Evolutionary conservation across 2,113 vertebrate genomes (phyloP), one percentile per base, ranked within the genome.

Genomic region (Tenebrosternarchus preto): DNA sequence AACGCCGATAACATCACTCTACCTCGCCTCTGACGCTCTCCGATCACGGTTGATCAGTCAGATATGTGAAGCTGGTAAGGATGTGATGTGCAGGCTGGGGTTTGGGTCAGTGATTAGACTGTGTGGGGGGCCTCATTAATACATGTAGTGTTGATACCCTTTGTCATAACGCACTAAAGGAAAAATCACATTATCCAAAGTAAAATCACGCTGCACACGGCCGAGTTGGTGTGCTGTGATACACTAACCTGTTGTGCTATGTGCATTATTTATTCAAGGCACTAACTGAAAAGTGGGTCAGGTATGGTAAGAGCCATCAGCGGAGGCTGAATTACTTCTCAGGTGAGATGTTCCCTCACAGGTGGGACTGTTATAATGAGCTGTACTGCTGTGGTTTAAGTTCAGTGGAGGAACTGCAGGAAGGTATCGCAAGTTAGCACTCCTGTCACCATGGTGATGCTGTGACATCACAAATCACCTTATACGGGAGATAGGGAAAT

Each of bases 121-220:
- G 33, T 60, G 27, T 50, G 75, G 25, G 20, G 19, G 64, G 63
- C 4, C 33, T 36, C 16, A 17, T 74, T 73, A 82, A 74, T 67
- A 82, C 73, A 53, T 24, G 25, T 27, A 73, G 64, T 78, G 76
- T 74, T 78, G 70, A 82, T 27, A 53, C 31, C 29, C 59, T 82
- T 78, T 74, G 76, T 82, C 81, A 78, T 82, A 82, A 73, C 74
- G 57, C 75, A 72, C 73, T 68, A 60, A 25, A 15, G 81, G 24
- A 33, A 68, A 68, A 33, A 25, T 22, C 31, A 64, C 81, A 82
- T 82, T 82, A 78, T 69, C 59, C 76, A n/a, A n/a, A n/a, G n/a
- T n/a, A n/a, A n/a, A n/a, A n/a, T n/a, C n/a, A n/a, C 50, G 29
- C 29, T 24, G 59, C 20, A 66, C 80, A 73, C 61, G 36, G 64